Evolutionary conservation across 2,797 vertebrate species (phyloP).

Genomic region (Austrolebias charrua): DNA sequence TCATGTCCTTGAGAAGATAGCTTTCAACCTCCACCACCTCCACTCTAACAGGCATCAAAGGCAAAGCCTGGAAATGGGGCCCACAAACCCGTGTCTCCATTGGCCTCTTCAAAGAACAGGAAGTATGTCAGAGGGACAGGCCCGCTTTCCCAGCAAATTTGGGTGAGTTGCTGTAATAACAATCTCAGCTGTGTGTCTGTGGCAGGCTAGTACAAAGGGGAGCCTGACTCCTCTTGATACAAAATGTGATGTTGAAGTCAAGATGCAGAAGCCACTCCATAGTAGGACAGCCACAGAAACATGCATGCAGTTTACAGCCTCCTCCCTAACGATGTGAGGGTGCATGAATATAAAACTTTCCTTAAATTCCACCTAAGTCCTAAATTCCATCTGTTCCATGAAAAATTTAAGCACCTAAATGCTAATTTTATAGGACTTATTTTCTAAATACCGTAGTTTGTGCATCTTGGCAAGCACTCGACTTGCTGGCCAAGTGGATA

Average conservation of each 20-base stretch:
- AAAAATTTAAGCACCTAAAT: too few relatives aligned
- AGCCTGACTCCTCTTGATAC: constrained; percentile 71
- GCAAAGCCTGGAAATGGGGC: constrained; percentile 74
- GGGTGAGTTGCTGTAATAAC: constrained; percentile 76
- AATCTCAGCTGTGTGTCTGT: constrained; percentile 80
- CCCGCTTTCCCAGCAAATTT: constrained; percentile 78
- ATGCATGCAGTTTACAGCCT: constrained; percentile 39
- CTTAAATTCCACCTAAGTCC: too few relatives aligned
- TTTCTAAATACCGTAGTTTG: too few relatives aligned
- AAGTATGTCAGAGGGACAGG: constrained; percentile 84
- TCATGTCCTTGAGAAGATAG: constrained; percentile 49
- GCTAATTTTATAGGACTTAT: too few relatives aligned
- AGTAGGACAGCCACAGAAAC: constrained; percentile 42
- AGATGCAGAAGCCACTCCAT: constrained; percentile 75
- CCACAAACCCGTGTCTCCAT: constrained; percentile 78
- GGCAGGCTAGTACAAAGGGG: constrained; percentile 76
- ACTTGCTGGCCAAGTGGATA: too few relatives aligned
- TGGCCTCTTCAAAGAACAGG: constrained; percentile 86
- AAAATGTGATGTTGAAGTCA: constrained; percentile 73
- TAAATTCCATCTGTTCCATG: too few relatives aligned
- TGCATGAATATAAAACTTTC: too few relatives aligned
- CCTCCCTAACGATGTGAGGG: constrained; percentile 28
- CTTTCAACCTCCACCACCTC: constrained; percentile 65
- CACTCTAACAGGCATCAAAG: constrained; percentile 78
- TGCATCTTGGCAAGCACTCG: too few relatives aligned